Evolutionary conservation across 1,140 invertebrate genomes (phyloP).

Genomic region (Drosophila sp.): DNA sequence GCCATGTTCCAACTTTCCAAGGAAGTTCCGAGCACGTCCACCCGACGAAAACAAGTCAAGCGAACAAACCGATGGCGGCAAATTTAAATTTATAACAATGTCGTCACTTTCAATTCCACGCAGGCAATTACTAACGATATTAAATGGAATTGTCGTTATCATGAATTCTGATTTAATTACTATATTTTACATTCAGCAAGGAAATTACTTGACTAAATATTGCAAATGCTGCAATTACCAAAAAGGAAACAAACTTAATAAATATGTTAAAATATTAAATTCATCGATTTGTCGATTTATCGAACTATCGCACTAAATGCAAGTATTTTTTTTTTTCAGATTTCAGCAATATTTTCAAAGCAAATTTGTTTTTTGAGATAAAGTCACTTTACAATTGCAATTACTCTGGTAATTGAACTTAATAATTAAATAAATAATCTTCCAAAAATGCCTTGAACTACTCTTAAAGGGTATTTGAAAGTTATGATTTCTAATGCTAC

Average conservation of each 20-base stretch:
- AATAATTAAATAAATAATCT: too few relatives aligned
- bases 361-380: too few relatives aligned
- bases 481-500: too few relatives aligned
- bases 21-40: conserved; percentile 22
- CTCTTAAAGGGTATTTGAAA: too few relatives aligned
- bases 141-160: not conserved
- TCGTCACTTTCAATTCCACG: conserved; percentile 11
- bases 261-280: not conserved
- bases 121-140: conserved; percentile 7
- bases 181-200: not conserved
- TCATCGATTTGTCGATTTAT: not conserved
- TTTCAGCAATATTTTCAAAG: too few relatives aligned
- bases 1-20: too few relatives aligned
- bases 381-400: too few relatives aligned
- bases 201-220: not conserved
- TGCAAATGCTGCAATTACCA: too few relatives aligned
- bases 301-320: too few relatives aligned
- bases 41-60: conserved; percentile 50
- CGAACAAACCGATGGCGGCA: not conserved
- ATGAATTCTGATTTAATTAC: conserved; percentile 13
- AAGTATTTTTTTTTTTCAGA: too few relatives aligned
- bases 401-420: too few relatives aligned
- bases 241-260: not conserved
- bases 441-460: too few relatives aligned
- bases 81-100: conserved; percentile 26